A percentile compares a stretch with the other conserved stretches of the same genome.
phyloP scores from a whole-genome alignment of 2,888 invertebrate species.

The Philopedon plagiatum region DNA sequence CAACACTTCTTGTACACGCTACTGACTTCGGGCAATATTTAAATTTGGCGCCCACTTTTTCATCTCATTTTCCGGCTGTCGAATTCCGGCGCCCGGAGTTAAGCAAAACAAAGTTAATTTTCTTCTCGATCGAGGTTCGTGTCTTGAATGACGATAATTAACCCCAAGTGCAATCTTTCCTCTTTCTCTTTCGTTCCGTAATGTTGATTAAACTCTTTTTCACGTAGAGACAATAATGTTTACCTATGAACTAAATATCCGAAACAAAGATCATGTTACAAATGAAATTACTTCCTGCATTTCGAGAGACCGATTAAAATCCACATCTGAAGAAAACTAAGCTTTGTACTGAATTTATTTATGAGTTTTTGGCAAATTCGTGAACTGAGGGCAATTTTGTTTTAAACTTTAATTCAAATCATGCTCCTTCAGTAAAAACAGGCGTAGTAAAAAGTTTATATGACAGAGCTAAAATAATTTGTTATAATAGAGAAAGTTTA shows the following conservation, averaged over 20 bases:
- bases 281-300: slow-evolving; percentile 9
- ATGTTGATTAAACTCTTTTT: slow-evolving; percentile 42
- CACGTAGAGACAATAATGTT: slow-evolving; percentile 33
- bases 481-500: too few relatives aligned
- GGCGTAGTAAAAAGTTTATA: too few relatives aligned
- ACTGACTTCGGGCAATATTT: slow-evolving; percentile 17
- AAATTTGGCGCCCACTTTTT: slow-evolving; percentile 22
- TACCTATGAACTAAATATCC: slow-evolving; percentile 27
- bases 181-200: slow-evolving; percentile 23
- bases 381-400: too few relatives aligned
- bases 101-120: slow-evolving; percentile 56
- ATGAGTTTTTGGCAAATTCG: too few relatives aligned
- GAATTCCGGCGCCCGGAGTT: slow-evolving; percentile 19
- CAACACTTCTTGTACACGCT: too few relatives aligned
- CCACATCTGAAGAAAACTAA: too few relatives aligned
- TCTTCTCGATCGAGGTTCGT: slow-evolving; percentile 53
- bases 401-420: too few relatives aligned
- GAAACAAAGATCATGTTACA: not conserved
- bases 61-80: slow-evolving; percentile 21
- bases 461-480: too few relatives aligned
- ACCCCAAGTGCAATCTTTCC: slow-evolving; percentile 9
- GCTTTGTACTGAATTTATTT: too few relatives aligned
- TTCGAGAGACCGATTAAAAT: not conserved
- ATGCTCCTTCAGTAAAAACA: too few relatives aligned
- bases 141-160: slow-evolving; percentile 41